Evolutionary conservation across 2,888 invertebrate genomes (phyloP).

Genomic region (Orthosia cruda): DNA sequence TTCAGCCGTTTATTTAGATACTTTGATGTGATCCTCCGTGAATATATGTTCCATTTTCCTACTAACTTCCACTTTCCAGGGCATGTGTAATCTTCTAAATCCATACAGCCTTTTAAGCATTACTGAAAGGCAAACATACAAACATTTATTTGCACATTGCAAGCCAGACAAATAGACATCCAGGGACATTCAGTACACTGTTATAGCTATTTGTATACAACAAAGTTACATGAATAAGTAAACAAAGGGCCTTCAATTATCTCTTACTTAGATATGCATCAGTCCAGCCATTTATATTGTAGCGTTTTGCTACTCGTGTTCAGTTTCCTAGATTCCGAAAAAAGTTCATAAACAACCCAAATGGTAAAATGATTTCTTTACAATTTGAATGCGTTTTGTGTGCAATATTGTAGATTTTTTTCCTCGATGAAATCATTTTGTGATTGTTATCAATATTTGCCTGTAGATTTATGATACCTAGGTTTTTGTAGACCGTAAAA

Average conservation of each 20-base stretch:
- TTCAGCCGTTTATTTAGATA: too few relatives aligned
- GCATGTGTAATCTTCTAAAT: neutral
- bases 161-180: neutral
- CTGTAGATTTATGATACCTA: conserved; percentile 1
- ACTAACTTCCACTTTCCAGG: neutral
- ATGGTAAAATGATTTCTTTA: neutral
- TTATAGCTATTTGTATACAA: conserved; percentile 25
- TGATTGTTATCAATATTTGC: conserved; percentile 8
- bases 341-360: neutral
- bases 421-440: neutral
- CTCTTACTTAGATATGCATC: conserved; percentile 49
- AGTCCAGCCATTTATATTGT: conserved; percentile 23
- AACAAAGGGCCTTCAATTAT: conserved; percentile 31
- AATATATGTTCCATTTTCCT: too few relatives aligned
- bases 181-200: neutral
- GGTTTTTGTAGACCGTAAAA: neutral
- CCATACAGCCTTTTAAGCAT: neutral
- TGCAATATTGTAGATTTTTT: conserved; percentile 1
- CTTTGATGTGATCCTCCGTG: too few relatives aligned
- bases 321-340: conserved; percentile 27
- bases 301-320: neutral
- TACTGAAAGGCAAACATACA: neutral
- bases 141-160: neutral
- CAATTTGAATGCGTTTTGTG: neutral
- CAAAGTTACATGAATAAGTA: conserved; percentile 25